phyloP scores from a whole-genome alignment of 2,113 vertebrate species.

The Syrrhaptes paradoxus region DNA sequence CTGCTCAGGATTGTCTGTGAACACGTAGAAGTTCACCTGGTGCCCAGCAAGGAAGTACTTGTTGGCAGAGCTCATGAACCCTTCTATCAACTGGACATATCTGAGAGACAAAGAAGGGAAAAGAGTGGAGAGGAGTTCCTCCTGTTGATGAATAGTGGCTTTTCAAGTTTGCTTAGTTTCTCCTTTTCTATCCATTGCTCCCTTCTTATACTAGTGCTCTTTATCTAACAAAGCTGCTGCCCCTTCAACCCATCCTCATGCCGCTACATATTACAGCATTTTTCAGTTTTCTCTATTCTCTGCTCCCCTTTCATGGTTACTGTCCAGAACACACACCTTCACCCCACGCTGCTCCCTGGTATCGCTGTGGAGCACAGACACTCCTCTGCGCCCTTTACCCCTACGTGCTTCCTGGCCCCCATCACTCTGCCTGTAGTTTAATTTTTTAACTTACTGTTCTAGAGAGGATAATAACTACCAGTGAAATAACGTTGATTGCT shows the following conservation, averaged over 20 bases:
- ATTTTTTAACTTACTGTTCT: neutral
- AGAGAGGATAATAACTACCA: neutral
- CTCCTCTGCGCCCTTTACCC: neutral
- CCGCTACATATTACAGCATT: neutral
- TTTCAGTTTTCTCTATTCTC: neutral
- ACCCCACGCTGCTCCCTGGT: neutral
- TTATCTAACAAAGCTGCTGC: neutral
- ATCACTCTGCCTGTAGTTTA: neutral
- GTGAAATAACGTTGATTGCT: neutral
- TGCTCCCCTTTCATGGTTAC: neutral
- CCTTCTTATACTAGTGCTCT: neutral
- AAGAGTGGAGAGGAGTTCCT: neutral
- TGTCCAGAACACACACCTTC: neutral
- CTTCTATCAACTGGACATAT: conserved; percentile 58
- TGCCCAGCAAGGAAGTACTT: conserved; percentile 74
- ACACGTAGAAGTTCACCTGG: conserved; percentile 77
- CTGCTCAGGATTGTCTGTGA: conserved; percentile 74
- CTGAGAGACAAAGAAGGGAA: neutral
- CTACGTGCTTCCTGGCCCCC: neutral
- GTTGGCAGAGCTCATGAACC: conserved; percentile 76
- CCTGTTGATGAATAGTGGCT: neutral
- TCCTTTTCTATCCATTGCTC: neutral
- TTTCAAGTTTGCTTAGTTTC: neutral
- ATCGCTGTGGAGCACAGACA: neutral
- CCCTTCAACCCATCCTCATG: neutral